Base-by-base conservation (phyloP, 2,113 vertebrate species). In the Corynorhinus townsendii region DNA sequence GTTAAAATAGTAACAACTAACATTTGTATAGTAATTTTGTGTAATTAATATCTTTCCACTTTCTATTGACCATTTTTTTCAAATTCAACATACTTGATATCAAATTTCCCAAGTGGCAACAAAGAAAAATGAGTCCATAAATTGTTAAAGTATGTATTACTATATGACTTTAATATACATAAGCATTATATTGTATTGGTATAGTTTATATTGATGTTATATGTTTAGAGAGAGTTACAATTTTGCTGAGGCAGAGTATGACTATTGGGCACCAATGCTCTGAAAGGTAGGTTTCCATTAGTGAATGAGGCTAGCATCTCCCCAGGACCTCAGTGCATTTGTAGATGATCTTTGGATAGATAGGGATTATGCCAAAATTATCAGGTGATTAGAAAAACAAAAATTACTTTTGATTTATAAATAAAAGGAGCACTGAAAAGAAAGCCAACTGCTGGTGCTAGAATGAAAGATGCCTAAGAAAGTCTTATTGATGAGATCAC, bases 361-460 rank as follows among this genome's bases (percentile, higher is more conserved):
- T 11, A 40, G 35, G 96, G n/a, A 40, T 92, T 59, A 45, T 26
- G 22, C 52, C 64, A 84, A 68, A 75, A 94, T 47, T 33, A 90
- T 71, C 87, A 80, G 75, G 49, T 75, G 22, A 92, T 79, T 80
- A 85, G 66, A 84, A 84, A 75, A 84, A 90, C 30, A 93, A 88
- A 81, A 83, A 45, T 35, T 64, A 71, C 33, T 85, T 92, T 69
- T 75, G 15, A 87, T 80, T 43, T 59, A 59, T 11, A 52, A 91
- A 75, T 81, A 81, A 88, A 93, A 93, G 49, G 49, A 20, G 59
- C 75, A 30, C 47, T 45, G 19, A 68, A 86, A 80, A 93, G 43
- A 77, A 94, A 90, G 90, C 24, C 59, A 91, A 80, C 11, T 52
- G 35, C 49, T 66, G 35, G 66, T n/a, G 35, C 22, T 35, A 45